Evolutionary conservation across 1,140 invertebrate genomes (phyloP).

Genomic region (Bombus pascuorum): DNA sequence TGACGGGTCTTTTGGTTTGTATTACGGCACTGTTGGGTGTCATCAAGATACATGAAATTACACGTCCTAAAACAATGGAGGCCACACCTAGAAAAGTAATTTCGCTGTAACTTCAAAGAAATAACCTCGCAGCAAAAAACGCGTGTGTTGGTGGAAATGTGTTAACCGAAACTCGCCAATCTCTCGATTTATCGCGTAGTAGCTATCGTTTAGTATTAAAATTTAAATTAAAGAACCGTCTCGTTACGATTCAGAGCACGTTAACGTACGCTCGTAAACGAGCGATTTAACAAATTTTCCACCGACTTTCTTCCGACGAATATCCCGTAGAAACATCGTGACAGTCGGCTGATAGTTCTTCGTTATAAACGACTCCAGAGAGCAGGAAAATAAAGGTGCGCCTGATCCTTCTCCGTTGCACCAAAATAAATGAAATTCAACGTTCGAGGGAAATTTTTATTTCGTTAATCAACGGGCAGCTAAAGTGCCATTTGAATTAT

Average conservation of each 20-base stretch:
- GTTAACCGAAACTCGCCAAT: not conserved
- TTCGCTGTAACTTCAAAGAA: constrained; percentile 41
- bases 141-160: not conserved
- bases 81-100: constrained; percentile 32
- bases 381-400: not conserved
- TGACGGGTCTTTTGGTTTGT: constrained; percentile 41
- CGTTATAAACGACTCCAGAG: too few species aligned
- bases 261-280: not conserved
- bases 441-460: not conserved
- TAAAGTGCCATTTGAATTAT: constrained; percentile 42
- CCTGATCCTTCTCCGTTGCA: not conserved
- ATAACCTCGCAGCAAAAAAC: not conserved
- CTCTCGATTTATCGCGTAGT: not conserved
- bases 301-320: not conserved
- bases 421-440: not conserved
- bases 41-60: constrained; percentile 52
- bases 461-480: constrained; percentile 33
- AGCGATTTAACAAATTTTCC: not conserved
- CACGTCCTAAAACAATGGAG: constrained; percentile 43
- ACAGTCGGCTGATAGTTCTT: not conserved
- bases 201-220: not conserved
- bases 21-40: constrained; percentile 45
- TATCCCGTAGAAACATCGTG: not conserved
- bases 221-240: not conserved
- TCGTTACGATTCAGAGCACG: not conserved